Base-by-base conservation (phyloP, 2,888 invertebrate species). In the Drosophila vallismaia region DNA sequence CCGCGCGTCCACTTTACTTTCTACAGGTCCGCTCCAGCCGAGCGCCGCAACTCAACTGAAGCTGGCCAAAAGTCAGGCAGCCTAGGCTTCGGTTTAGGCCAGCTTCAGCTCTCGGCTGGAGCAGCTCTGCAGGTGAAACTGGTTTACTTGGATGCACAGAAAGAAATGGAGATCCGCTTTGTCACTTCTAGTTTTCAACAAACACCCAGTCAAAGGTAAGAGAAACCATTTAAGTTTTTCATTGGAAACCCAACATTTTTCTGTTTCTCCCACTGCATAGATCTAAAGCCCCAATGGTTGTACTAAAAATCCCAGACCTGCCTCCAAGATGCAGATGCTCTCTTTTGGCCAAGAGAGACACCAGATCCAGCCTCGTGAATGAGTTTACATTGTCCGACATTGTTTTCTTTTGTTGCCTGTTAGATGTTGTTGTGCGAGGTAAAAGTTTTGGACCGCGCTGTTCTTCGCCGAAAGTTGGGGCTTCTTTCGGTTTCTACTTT, bases 11-110 rank as follows among this genome's bases (percentile, higher is more conserved):
- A 9, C 19, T 19, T 14, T 31, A 50, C 42, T 59, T 64, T 55
- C 42, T 48, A 40, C 59, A 78, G 74, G 74, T 79, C 68, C 71
- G 84, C 80, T 76, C 88, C 64, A 84, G 75, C 85, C 71, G 88
- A 88, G 81, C 81, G 71, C 75, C 88, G 80, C 78, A 84, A 74
- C 76, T 63, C 84, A 88, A 86, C 85, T 86, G 84, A 62, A 53
- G 58, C 69, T 68, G 76, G 46, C 67, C 54, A 45, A 40, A 45
- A 45, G 33, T 29, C 50, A 48, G 53, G 59, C 51, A 54, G 54
- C 53, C 67, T 68, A 40, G 57, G 62, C 57, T 66, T 56, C 58
- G 69, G 45, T 64, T 52, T 64, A 59, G 52, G 55, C 60, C 75
- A 52, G 46, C 49, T 66, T 40, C 42, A 49, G 38, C 45, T 54